phyloP scores from a whole-genome alignment of 37 sponge, comb jelly and placozoan genomes.

The Mnemiopsis leidyi region DNA sequence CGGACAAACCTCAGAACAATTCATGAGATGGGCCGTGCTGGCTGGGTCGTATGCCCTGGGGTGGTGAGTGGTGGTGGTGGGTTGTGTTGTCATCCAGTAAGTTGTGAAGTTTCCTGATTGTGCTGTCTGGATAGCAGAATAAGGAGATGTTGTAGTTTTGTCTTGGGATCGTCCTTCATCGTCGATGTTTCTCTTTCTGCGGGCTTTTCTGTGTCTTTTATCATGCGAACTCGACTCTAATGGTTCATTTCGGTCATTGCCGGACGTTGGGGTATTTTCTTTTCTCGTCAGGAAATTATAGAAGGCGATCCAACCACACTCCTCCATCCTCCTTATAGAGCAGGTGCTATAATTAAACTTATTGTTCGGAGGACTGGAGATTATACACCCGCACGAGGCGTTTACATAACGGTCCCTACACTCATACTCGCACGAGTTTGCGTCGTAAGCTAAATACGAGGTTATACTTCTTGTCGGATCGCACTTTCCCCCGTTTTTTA shows the following conservation, averaged over 20 bases:
- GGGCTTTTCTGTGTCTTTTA: not conserved
- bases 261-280: not conserved
- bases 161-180: too few relatives aligned
- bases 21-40: too few relatives aligned
- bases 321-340: not conserved
- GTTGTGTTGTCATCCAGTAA: not conserved
- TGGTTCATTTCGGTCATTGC: too few relatives aligned
- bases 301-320: slow-evolving; percentile 14
- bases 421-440: not conserved
- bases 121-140: too few relatives aligned
- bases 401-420: not conserved
- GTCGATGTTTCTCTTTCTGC: too few relatives aligned
- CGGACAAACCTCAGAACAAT: not conserved
- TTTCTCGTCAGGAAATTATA: not conserved
- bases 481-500: not conserved
- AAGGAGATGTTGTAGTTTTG: not conserved
- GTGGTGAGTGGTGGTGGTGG: not conserved
- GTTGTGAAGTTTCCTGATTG: not conserved
- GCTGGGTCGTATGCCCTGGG: not conserved
- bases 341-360: not conserved
- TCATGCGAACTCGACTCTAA: not conserved
- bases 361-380: not conserved
- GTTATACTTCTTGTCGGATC: not conserved
- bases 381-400: not conserved
- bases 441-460: not conserved